These are phyloP conservation scores for Taxidea taxus DNA, from an alignment of 2,113 vertebrate genomes.

Conservation along the genomic window DNA sequence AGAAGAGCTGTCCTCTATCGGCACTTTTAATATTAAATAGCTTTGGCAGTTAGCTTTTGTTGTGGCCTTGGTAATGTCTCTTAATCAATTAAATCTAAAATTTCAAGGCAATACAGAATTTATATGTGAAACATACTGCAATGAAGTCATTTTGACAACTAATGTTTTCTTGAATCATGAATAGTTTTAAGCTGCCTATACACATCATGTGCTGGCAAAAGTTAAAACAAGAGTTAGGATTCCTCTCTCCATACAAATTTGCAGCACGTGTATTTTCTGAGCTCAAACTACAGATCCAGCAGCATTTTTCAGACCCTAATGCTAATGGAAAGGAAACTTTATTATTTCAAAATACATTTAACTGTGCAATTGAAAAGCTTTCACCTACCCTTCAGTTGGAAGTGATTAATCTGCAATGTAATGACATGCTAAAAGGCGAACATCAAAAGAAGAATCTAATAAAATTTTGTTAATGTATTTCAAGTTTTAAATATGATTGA, in stretches of 20 bases:
- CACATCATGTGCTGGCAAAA: background rate
- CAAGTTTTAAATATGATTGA: background rate
- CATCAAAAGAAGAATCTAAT: background rate
- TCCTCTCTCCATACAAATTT: background rate
- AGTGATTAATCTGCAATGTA: background rate
- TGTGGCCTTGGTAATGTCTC: background rate
- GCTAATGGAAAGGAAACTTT: background rate
- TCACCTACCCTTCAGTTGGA: background rate
- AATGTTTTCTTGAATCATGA: background rate
- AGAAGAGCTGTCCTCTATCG: background rate
- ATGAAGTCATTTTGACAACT: background rate
- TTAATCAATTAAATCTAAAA: background rate
- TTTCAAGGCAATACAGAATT: background rate
- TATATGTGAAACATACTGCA: background rate
- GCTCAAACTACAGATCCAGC: background rate
- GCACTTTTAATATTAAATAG: background rate
- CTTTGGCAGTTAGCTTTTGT: background rate
- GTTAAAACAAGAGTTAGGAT: background rate
- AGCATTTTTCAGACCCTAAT: background rate
- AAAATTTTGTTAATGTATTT: background rate
- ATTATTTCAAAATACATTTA: background rate
- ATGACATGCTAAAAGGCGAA: background rate
- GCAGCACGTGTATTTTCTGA: background rate
- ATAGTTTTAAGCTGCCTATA: background rate
- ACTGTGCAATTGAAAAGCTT: background rate